Percentiles rank a stretch among this genome's conserved stretches.
These are phyloP conservation scores for Taphrorychus bicolor DNA, from an alignment of 2,888 invertebrate species.

Conservation along the genomic window DNA sequence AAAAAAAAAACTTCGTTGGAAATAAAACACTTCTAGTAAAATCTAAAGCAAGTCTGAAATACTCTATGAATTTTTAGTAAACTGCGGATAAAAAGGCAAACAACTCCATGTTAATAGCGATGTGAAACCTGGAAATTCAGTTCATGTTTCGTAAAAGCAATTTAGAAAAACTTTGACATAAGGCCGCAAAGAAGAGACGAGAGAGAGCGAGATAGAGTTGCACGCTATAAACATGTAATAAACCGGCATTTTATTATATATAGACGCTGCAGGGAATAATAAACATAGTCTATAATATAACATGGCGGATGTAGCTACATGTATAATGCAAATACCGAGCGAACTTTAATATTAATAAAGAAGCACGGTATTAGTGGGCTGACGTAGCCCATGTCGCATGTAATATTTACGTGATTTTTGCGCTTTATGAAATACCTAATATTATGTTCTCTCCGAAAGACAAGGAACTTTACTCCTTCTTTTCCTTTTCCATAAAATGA, in stretches of 20 bases:
- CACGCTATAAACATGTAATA: constrained; percentile 48
- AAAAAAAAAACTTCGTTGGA: no score
- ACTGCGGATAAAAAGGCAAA: no score
- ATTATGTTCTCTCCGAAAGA: background rate
- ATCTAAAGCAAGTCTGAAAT: no score
- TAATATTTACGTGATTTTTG: constrained; percentile 54
- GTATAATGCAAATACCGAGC: constrained; percentile 53
- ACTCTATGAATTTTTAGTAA: no score
- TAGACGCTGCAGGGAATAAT: constrained; percentile 43
- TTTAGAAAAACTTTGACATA: constrained; percentile 9
- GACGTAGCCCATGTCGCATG: constrained; percentile 51
- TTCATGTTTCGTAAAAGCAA: background rate
- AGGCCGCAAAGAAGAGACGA: constrained; percentile 2
- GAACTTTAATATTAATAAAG: constrained; percentile 58
- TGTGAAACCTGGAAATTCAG: background rate
- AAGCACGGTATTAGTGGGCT: constrained; percentile 51
- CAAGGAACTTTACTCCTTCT: no score
- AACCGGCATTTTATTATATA: constrained; percentile 42
- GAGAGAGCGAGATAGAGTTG: constrained; percentile 5
- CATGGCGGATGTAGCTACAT: constrained; percentile 43
- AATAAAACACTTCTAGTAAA: no score
- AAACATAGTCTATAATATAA: constrained; percentile 43
- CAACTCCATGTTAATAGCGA: background rate
- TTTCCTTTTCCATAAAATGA: no score
- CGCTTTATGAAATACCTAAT: constrained; percentile 48